Conservation (phyloP, 1,140 invertebrate species). For the Cotesia chilonis region DNA sequence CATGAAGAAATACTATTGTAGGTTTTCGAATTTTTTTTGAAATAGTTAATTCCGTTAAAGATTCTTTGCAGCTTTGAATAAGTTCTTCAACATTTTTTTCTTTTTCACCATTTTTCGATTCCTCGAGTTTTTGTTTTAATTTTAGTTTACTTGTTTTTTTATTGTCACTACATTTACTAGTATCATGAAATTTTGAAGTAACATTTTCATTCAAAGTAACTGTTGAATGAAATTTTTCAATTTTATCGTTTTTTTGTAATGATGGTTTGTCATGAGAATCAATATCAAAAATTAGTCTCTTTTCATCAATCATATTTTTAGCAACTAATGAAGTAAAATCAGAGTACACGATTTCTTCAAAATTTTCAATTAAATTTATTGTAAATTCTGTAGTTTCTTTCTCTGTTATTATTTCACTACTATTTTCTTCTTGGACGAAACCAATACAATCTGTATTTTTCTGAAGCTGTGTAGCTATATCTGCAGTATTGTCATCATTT, state of each 20-base stretch:
- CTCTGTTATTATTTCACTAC: neutral
- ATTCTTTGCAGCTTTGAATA: constrained; percentile 27
- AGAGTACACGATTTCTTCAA: constrained; percentile 9
- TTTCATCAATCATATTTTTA: constrained; percentile 48
- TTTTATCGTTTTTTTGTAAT: constrained; percentile 38
- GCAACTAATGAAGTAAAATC: constrained; percentile 17
- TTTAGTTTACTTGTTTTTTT: constrained; percentile 21
- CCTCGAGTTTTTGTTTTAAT: constrained; percentile 18
- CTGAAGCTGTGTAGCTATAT: constrained; percentile 11
- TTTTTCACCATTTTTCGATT: constrained; percentile 29
- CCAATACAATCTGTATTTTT: neutral
- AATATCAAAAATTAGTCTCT: constrained; percentile 52
- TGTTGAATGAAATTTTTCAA: constrained; percentile 50
- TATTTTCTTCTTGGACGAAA: neutral
- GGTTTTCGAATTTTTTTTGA: constrained; percentile 63
- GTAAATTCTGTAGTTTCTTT: constrained; percentile 9
- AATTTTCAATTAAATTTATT: constrained; percentile 14
- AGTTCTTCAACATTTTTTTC: constrained; percentile 3
- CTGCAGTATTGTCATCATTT: constrained; percentile 46
- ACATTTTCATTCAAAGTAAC: constrained; percentile 45
- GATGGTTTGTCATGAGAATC: constrained; percentile 37
- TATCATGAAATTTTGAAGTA: constrained; percentile 24
- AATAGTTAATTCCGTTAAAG: constrained; percentile 44
- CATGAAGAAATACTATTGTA: constrained; percentile 76
- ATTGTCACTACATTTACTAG: constrained; percentile 5